These are phyloP conservation scores for Gryllus longicercus DNA, from an alignment of 2,888 invertebrate genomes.

Conservation along the genomic window DNA sequence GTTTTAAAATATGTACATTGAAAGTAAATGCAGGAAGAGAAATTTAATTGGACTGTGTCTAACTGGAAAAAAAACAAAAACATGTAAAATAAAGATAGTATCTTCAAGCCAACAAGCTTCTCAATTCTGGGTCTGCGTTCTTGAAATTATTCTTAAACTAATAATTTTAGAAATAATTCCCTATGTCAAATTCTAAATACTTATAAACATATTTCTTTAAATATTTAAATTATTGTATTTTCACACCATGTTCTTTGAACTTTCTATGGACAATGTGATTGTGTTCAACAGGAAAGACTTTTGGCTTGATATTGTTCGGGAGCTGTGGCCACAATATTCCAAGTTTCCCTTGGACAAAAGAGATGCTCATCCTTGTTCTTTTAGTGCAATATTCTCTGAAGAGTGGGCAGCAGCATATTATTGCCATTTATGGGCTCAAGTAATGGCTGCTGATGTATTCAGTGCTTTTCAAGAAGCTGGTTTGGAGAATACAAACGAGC, in stretches of 20 bases:
- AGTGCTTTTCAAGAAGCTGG: slow-evolving; percentile 74
- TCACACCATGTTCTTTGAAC: slow-evolving; percentile 24
- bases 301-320: slow-evolving; percentile 77
- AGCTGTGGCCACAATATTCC: slow-evolving; percentile 77
- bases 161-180: too few species aligned
- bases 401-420: slow-evolving; percentile 85
- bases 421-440: slow-evolving; percentile 75
- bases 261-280: slow-evolving; percentile 33
- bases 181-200: not conserved
- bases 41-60: too few species aligned
- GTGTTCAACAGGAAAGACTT: slow-evolving; percentile 57
- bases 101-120: too few species aligned
- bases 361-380: slow-evolving; percentile 82
- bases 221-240: slow-evolving; percentile 24
- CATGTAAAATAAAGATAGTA: too few species aligned
- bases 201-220: slow-evolving; percentile 11
- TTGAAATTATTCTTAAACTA: too few species aligned
- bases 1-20: too few species aligned
- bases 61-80: too few species aligned
- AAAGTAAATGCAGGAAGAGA: too few species aligned
- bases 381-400: slow-evolving; percentile 76
- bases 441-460: slow-evolving; percentile 88
- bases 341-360: slow-evolving; percentile 70
- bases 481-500: slow-evolving; percentile 43
- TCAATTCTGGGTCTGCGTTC: too few species aligned